phyloP scores from a whole-genome alignment of 2,888 invertebrate species.

The Rhorus exstirpatorius region DNA sequence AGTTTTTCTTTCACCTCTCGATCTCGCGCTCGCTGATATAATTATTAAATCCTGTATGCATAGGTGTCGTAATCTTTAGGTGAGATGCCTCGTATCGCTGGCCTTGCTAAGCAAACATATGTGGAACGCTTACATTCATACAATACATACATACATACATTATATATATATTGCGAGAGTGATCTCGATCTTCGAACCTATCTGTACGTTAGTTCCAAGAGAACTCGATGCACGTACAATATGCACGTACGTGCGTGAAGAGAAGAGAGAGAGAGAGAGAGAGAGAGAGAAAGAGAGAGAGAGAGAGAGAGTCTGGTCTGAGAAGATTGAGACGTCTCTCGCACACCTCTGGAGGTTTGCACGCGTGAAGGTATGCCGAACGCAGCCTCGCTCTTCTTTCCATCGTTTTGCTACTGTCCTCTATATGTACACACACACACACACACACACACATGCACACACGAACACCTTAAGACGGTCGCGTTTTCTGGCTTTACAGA shows the following conservation, averaged over 20 bases:
- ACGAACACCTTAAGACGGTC: background rate
- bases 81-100: slow-evolving; percentile 10
- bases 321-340: slow-evolving; percentile 74
- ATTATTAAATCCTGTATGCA: background rate
- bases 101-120: slow-evolving; percentile 26
- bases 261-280: slow-evolving; percentile 46
- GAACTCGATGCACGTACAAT: slow-evolving; percentile 65
- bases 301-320: slow-evolving; percentile 26
- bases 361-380: slow-evolving; percentile 75
- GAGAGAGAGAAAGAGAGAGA: slow-evolving; percentile 48
- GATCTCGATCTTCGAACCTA: slow-evolving; percentile 53
- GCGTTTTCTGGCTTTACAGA: slow-evolving; percentile 17
- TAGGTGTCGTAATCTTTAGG: background rate
- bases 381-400: slow-evolving; percentile 70
- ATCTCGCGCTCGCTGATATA: background rate
- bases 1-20: no score
- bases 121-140: slow-evolving; percentile 25
- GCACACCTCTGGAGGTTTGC: slow-evolving; percentile 72
- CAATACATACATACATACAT: background rate
- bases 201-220: slow-evolving; percentile 36
- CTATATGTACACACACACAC: background rate
- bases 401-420: slow-evolving; percentile 57
- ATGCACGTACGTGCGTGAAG: slow-evolving; percentile 64
- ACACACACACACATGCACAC: background rate
- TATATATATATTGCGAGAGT: slow-evolving; percentile 34